Conservation (phyloP, 2,888 invertebrate genomes). For the Meganola albula region DNA sequence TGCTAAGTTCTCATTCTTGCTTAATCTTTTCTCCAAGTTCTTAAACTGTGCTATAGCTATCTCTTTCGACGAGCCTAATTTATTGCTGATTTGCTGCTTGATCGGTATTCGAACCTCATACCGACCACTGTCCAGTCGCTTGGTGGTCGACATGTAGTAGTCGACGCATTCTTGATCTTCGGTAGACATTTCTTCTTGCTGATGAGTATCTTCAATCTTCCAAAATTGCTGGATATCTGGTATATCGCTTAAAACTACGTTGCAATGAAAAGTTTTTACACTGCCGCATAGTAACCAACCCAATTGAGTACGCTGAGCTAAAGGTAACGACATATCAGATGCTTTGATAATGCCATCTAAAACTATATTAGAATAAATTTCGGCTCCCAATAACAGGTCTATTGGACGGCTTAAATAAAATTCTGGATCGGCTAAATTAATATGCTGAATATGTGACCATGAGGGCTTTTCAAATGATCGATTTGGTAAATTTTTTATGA, state of each 20-base stretch:
- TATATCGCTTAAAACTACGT: slow-evolving; percentile 2
- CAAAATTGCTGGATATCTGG: slow-evolving; percentile 3
- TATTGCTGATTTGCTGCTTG: slow-evolving; percentile 2
- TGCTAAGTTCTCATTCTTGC: neutral
- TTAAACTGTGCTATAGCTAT: slow-evolving; percentile 2
- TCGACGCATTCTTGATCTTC: slow-evolving; percentile 3
- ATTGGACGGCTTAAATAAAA: neutral
- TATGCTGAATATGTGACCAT: neutral
- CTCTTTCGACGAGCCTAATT: neutral
- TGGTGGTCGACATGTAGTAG: slow-evolving; percentile 2
- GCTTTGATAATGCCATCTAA: neutral
- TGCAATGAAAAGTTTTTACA: slow-evolving; percentile 2
- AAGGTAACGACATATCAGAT: neutral
- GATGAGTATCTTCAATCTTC: slow-evolving; percentile 3
- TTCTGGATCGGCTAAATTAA: slow-evolving; percentile 4
- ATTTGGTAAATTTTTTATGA: neutral
- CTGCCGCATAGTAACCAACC: neutral
- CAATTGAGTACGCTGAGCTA: slow-evolving; percentile 1
- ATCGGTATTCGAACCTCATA: slow-evolving; percentile 4
- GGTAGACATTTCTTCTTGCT: neutral
- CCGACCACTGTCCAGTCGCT: neutral
- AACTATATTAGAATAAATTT: neutral
- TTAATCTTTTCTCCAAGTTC: slow-evolving; percentile 1
- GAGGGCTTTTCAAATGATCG: neutral
- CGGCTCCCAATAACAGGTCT: slow-evolving; percentile 2